Conservation (phyloP, 2,113 vertebrate species). For the Synodontis membranacea region DNA sequence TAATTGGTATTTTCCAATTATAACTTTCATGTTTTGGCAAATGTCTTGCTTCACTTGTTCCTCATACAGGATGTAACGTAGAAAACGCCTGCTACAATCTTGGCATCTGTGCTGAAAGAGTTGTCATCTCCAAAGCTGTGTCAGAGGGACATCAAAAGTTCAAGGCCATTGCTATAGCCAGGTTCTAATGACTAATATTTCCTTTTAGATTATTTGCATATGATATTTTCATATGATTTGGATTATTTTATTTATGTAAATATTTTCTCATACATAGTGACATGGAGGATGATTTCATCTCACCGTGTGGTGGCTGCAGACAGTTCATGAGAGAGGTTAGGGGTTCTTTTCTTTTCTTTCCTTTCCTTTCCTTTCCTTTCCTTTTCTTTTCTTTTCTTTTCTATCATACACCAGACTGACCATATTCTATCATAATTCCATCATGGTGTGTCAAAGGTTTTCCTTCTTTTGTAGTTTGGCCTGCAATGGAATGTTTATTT, state of each 20-base stretch:
- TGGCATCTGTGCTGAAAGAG: slow-evolving; percentile 77
- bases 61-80: slow-evolving; percentile 78
- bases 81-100: slow-evolving; percentile 76
- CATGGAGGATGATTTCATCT: slow-evolving; percentile 69
- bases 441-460: neutral
- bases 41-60: neutral
- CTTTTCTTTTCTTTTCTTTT: neutral
- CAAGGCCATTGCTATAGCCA: slow-evolving; percentile 79
- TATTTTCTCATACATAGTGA: slow-evolving; percentile 67
- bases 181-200: slow-evolving; percentile 59
- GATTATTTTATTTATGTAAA: neutral
- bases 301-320: slow-evolving; percentile 81
- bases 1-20: neutral
- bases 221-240: neutral
- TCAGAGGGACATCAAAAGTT: slow-evolving; percentile 78
- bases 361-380: neutral
- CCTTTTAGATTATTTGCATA: neutral
- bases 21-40: neutral
- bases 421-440: neutral
- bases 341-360: neutral
- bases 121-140: slow-evolving; percentile 80
- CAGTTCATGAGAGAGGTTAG: slow-evolving; percentile 87
- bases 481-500: slow-evolving; percentile 75
- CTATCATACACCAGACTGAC: neutral
- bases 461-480: slow-evolving; percentile 75